Percentiles rank a stretch among this genome's conserved stretches.
phyloP scores from a whole-genome alignment of 2,113 vertebrate species.

The Polyodon spathula region DNA sequence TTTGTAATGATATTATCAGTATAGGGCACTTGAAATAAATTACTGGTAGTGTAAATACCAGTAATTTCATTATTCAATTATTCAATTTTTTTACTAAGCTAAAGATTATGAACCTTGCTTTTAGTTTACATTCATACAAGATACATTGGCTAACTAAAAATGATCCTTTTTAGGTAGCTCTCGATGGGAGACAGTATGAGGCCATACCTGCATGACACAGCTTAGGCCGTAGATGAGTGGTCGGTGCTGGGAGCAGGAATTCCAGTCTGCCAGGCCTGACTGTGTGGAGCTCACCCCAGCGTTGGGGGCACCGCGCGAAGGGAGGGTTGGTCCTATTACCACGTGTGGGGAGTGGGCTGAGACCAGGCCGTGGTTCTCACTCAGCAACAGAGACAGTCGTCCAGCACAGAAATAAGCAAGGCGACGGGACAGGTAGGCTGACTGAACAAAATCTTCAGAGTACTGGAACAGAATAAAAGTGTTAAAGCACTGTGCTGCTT shows the following conservation, averaged over 20 bases:
- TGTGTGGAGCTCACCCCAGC: slow-evolving; percentile 39
- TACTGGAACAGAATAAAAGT: slow-evolving; percentile 37
- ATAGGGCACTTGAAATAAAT: slow-evolving; percentile 30
- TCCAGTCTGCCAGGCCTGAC: slow-evolving; percentile 47
- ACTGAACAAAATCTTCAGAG: slow-evolving; percentile 64
- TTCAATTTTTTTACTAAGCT: too few species aligned
- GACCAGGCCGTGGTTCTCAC: slow-evolving; percentile 40
- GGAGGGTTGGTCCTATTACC: slow-evolving; percentile 40
- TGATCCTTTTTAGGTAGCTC: too few species aligned
- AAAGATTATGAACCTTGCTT: too few species aligned
- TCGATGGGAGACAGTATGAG: too few species aligned
- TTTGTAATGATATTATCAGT: too few species aligned
- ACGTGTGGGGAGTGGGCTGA: slow-evolving; percentile 46
- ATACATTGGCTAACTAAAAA: too few species aligned
- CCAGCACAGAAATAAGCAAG: slow-evolving; percentile 64
- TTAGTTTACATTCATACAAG: too few species aligned
- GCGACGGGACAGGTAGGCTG: slow-evolving; percentile 60
- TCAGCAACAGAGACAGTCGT: slow-evolving; percentile 47
- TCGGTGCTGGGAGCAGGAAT: slow-evolving; percentile 55
- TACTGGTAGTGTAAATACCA: too few species aligned
- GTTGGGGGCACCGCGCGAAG: slow-evolving; percentile 41
- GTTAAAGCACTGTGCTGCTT: not conserved
- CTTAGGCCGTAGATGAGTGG: slow-evolving; percentile 42
- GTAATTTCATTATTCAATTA: too few species aligned
- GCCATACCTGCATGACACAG: too few species aligned